phyloP scores from a whole-genome alignment of 2,888 invertebrate species.

The Trachelus stipa region DNA sequence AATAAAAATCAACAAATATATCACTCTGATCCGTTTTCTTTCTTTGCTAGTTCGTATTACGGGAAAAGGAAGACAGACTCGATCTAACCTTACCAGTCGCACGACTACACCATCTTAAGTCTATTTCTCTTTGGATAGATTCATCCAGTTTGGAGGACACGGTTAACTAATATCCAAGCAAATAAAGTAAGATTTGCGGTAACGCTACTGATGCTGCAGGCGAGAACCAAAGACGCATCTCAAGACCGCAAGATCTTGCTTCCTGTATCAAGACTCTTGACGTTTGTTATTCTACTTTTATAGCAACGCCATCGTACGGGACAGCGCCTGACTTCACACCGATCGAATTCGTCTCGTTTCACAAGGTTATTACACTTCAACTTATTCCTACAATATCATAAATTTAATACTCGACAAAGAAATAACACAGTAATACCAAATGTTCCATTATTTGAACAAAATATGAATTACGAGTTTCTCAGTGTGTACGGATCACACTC shows the following conservation, averaged over 20 bases:
- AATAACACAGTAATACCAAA: neutral
- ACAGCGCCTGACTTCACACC: neutral
- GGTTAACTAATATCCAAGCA: slow-evolving; percentile 46
- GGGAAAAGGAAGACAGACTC: neutral
- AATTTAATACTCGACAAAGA: neutral
- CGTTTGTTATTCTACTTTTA: neutral
- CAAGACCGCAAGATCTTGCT: slow-evolving; percentile 42
- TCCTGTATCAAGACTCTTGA: slow-evolving; percentile 46
- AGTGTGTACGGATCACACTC: neutral
- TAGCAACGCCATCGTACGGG: neutral
- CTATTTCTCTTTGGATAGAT: neutral
- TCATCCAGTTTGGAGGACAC: slow-evolving; percentile 16
- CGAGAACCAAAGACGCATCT: slow-evolving; percentile 48
- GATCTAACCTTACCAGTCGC: neutral
- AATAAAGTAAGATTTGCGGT: slow-evolving; percentile 47
- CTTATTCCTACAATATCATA: neutral
- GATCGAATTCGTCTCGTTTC: neutral
- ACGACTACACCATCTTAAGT: neutral
- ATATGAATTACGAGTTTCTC: neutral
- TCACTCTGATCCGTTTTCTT: neutral
- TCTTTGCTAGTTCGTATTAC: neutral
- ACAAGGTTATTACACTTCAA: neutral
- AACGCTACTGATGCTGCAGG: slow-evolving; percentile 1
- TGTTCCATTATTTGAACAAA: neutral
- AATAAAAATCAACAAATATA: neutral